Conservation (phyloP, 2,113 vertebrate genomes). For the Azemiops feae region DNA sequence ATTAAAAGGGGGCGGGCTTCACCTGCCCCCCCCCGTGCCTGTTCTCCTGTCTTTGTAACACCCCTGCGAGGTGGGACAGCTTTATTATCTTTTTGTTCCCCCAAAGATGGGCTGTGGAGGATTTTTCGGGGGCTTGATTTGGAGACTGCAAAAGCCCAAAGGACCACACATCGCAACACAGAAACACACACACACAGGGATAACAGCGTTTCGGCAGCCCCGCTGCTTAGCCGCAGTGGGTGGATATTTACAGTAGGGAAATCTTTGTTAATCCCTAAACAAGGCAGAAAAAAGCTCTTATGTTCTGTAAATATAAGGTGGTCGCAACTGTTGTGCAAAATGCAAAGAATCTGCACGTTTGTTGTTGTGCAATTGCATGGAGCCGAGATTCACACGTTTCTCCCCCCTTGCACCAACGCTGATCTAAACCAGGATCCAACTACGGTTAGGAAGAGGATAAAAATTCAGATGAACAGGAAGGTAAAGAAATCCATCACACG, state of each 20-base stretch:
- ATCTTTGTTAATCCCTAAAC: slow-evolving; percentile 4
- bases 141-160: background rate
- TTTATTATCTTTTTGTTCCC: background rate
- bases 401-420: background rate
- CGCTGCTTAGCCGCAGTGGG: slow-evolving; percentile 12
- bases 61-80: background rate
- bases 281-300: slow-evolving; percentile 16
- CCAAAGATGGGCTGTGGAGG: background rate
- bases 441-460: background rate
- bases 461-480: background rate
- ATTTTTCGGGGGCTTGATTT: background rate
- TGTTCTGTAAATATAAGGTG: slow-evolving; percentile 1
- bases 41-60: background rate
- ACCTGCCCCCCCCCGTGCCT: no score
- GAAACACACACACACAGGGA: background rate
- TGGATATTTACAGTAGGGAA: background rate
- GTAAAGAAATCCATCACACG: background rate
- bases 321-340: background rate
- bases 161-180: background rate
- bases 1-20: background rate
- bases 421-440: background rate
- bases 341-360: background rate
- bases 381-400: background rate
- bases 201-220: rapidly evolving
- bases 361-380: background rate